Evolutionary conservation across 2,797 vertebrate genomes (phyloP).

Genomic region (Echiichthys vipera): DNA sequence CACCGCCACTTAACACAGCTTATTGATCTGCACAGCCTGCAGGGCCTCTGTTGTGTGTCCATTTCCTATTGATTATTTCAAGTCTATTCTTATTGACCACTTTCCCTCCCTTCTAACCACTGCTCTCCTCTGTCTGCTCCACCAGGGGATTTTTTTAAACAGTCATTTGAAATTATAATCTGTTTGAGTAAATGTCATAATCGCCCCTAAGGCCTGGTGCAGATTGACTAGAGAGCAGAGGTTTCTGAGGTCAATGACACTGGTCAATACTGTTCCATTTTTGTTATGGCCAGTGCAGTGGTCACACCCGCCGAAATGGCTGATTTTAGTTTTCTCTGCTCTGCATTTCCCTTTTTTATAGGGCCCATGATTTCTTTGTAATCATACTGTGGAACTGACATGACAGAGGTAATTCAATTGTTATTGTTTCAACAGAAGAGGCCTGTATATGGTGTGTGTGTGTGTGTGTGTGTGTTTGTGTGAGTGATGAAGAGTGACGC

Average conservation of each 20-base stretch:
- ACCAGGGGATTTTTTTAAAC: constrained; percentile 84
- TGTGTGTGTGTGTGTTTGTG: constrained; percentile 26
- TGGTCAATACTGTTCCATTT: constrained; percentile 84
- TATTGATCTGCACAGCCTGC: constrained; percentile 85
- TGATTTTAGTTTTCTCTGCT: constrained; percentile 27
- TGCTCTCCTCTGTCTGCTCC: constrained; percentile 68
- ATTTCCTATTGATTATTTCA: constrained; percentile 89
- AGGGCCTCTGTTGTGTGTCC: constrained; percentile 86
- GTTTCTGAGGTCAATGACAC: constrained; percentile 80
- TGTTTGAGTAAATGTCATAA: constrained; percentile 89
- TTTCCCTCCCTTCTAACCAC: constrained; percentile 67
- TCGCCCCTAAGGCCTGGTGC: constrained; percentile 83
- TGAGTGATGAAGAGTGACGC: constrained; percentile 76
- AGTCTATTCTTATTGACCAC: constrained; percentile 86
- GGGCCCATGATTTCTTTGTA: constrained; percentile 12
- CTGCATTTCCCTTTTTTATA: constrained; percentile 7
- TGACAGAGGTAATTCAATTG: constrained; percentile 54
- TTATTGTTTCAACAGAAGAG: constrained; percentile 54
- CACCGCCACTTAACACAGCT: constrained; percentile 88
- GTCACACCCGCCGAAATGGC: constrained; percentile 55
- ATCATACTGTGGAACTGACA: constrained; percentile 41
- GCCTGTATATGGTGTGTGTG: constrained; percentile 14
- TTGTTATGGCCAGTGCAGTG: constrained; percentile 55
- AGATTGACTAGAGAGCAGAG: constrained; percentile 83
- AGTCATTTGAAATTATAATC: constrained; percentile 92